These are phyloP conservation scores for Odontocolon sp. DNA, from an alignment of 2,888 invertebrate genomes.

Conservation along the genomic window DNA sequence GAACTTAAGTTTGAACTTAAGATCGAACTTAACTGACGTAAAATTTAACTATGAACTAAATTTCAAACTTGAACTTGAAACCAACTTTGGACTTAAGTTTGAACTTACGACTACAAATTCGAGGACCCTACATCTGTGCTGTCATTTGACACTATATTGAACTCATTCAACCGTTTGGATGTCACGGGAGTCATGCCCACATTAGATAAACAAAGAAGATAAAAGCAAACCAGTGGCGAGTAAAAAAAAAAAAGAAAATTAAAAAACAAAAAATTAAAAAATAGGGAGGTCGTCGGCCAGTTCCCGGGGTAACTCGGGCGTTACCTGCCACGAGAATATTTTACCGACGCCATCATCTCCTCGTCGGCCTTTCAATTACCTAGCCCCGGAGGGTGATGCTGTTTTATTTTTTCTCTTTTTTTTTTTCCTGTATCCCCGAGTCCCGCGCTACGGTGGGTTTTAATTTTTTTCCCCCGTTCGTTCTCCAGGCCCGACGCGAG, in stretches of 20 bases:
- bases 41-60: no score
- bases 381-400: conserved; percentile 39
- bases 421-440: background rate
- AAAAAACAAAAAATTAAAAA: conserved; percentile 30
- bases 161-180: conserved; percentile 11
- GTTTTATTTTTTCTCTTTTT: conserved; percentile 30
- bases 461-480: conserved; percentile 39
- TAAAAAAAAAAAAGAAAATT: background rate
- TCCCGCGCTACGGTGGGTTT: conserved; percentile 32
- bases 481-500: conserved; percentile 52
- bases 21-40: no score
- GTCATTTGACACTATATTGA: no score
- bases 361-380: conserved; percentile 69
- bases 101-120: no score
- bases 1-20: no score
- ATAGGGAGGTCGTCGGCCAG: conserved; percentile 43
- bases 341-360: conserved; percentile 53
- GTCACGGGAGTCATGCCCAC: conserved; percentile 18
- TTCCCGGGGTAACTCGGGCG: conserved; percentile 51
- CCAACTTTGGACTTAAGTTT: no score
- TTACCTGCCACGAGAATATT: conserved; percentile 58
- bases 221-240: background rate
- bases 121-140: no score
- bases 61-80: no score
- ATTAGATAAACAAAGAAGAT: conserved; percentile 1